Percentiles rank a stretch among this genome's conserved stretches.
phyloP scores from a whole-genome alignment of 2,113 vertebrate species.

The Holacanthus passer region DNA sequence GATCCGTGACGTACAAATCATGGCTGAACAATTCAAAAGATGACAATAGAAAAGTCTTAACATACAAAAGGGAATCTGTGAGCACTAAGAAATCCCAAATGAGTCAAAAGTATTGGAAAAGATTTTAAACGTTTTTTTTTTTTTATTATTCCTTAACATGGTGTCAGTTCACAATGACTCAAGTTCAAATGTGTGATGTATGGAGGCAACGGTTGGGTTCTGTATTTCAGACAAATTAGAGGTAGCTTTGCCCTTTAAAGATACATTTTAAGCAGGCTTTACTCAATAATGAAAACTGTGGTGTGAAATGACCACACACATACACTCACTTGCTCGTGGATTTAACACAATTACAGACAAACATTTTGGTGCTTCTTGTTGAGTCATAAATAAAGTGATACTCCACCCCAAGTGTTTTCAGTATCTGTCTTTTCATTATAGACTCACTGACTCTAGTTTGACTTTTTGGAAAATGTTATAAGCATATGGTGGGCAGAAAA shows the following conservation, averaged over 20 bases:
- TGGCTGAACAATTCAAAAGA: conserved; percentile 36
- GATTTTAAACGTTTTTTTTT: not conserved
- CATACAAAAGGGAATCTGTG: conserved; percentile 53
- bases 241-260: conserved; percentile 59
- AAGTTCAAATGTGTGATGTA: conserved; percentile 8
- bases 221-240: conserved; percentile 45
- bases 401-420: conserved; percentile 16
- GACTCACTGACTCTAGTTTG: not conserved
- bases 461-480: not conserved
- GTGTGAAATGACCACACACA: conserved; percentile 6
- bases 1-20: conserved; percentile 22
- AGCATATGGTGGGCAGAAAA: not conserved
- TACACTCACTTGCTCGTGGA: not conserved
- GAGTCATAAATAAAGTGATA: conserved; percentile 19
- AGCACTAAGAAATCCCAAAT: conserved; percentile 29
- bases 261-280: conserved; percentile 2
- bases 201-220: not conserved
- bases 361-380: not conserved
- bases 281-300: conserved; percentile 26
- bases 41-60: conserved; percentile 61
- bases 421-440: not conserved
- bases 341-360: not conserved
- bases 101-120: conserved; percentile 4
- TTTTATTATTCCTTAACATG: not conserved
- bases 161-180: conserved; percentile 35